Base-by-base conservation (phyloP, 1,140 invertebrate species). In the Solenopsis invicta region DNA sequence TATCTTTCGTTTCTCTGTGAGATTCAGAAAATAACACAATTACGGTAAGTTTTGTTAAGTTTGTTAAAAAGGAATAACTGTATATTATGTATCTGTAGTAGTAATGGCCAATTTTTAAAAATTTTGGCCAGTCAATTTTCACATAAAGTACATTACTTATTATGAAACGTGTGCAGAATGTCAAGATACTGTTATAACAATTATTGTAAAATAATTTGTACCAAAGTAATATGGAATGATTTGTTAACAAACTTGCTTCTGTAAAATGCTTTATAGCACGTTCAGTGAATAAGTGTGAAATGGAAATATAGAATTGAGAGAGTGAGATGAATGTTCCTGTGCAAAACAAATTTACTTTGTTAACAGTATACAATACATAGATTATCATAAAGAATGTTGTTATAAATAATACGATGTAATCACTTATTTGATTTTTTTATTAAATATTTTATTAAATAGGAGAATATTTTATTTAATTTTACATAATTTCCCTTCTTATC, bases 401-500 rank as follows among this genome's bases (percentile, higher is more conserved):
- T 76, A 59, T 21, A 80, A 48, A 59, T 21, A 80, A 48, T 61
- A 78, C 0, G 9, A 76, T 72, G 16, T 82, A 86, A 62, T 34
- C 59, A 80, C 34, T 84, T 86, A 86, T 56, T 48, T 29, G 29
- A 29, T 78, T 54, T 88, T 90, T 90, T 90, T 85, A 80, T 91
- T 75, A 50, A 76, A 84, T 59, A 64, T 24, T 34, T n/a, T n/a
- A n/a, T 29, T 41, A 18, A 0, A 29, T 10, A 5, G 8, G 2
- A 37, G n/a, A 84, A 10, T 6, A 45, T 56, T 41, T 41, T 41
- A 41, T 66, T 37, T 66, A 34, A 66, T 66, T 66, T 66, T 29
- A 16, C 9, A 5, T 37, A 3, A 5, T 37, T 66, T 41, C 2
- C 16, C 37, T 10, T 62, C 13, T 12, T 1, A 64, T 37, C 18